Evolutionary conservation across 2,113 vertebrate genomes (phyloP).

Genomic region (Microtus oregoni): DNA sequence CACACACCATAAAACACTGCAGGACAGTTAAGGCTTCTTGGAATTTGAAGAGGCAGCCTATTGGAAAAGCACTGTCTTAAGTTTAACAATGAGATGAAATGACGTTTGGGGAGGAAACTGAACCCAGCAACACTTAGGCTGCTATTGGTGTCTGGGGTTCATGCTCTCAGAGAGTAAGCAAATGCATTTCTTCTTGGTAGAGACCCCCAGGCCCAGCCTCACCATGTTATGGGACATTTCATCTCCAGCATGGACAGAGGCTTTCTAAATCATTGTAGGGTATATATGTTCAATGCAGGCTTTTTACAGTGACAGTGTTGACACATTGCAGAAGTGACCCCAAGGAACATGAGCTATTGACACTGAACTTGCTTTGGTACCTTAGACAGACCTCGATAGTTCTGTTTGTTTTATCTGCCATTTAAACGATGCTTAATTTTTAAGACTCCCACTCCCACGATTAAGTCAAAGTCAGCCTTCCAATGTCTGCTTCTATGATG

Average conservation of each 20-base stretch:
- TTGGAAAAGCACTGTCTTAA: slow-evolving; percentile 37
- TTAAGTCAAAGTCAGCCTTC: background rate
- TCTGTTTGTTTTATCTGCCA: background rate
- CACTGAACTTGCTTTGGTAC: background rate
- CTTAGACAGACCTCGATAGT: background rate
- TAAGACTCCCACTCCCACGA: background rate
- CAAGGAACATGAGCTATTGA: background rate
- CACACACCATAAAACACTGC: background rate
- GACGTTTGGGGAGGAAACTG: background rate
- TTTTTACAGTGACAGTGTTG: background rate
- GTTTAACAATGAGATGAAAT: slow-evolving; percentile 23
- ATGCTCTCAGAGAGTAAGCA: background rate
- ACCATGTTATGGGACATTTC: slow-evolving; percentile 4
- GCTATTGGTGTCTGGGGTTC: background rate
- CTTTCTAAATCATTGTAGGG: background rate
- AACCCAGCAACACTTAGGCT: background rate
- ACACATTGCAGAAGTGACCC: background rate
- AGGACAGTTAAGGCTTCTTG: fast-evolving
- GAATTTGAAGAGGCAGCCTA: slow-evolving; percentile 17
- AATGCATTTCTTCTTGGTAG: background rate
- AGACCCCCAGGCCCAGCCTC: background rate
- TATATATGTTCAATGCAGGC: background rate
- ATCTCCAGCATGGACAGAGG: background rate
- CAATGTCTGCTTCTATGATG: slow-evolving; percentile 16
- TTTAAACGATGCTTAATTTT: slow-evolving; percentile 34